Evolutionary conservation across 1,140 invertebrate species (phyloP), one percentile per base, ranked within the genome.

Genomic region (Drosophila tsacasi): DNA sequence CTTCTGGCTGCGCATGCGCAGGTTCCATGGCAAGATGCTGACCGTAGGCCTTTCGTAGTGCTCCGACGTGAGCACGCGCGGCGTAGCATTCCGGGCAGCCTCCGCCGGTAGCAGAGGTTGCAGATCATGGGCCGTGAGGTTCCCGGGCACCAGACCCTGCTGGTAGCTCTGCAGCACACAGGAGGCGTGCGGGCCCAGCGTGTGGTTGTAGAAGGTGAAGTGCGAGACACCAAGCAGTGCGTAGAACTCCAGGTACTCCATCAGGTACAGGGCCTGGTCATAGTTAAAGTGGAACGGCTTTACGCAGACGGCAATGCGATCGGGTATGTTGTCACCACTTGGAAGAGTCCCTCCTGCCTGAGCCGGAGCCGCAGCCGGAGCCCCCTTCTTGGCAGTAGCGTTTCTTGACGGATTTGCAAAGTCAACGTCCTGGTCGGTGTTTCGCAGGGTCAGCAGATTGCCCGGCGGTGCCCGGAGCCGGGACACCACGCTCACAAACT

Each of bases 221-320:
- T 98, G 97, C 30, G 95, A 95, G 1, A 97, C 97, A 1, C 98
- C 98, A 55, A 99, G 93, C 19, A 99, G 93, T 9, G 95, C 94
- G 91, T 99, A 97, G 55, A 99, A 94, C 93, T 99, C 98, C 67
- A 99, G 95, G 94, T 98, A 99, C 94, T 99, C 98, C 64, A 99
- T 94, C 67, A 99, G 94, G 94, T 98, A 97, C 47, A 97, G 92
- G 15, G 95, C 95, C 94, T 97, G 92, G 89, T 98, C 96, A 93
- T 98, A 99, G 74, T 96, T 95, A 87, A 97, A 98, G 93, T 99
- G 98, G 40, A 99, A 94, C 0, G 98, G 98, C 82, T 99, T 98
- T 13, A 99, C 96, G 93, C 98, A 99, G n/a, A 99, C 95, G 5
- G 96, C 97, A 27, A 99, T 95, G 63, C 94, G 94, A 58, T 95